Evolutionary conservation across 2,888 invertebrate species (phyloP).

Genomic region (Scelioninae gen. 1): DNA sequence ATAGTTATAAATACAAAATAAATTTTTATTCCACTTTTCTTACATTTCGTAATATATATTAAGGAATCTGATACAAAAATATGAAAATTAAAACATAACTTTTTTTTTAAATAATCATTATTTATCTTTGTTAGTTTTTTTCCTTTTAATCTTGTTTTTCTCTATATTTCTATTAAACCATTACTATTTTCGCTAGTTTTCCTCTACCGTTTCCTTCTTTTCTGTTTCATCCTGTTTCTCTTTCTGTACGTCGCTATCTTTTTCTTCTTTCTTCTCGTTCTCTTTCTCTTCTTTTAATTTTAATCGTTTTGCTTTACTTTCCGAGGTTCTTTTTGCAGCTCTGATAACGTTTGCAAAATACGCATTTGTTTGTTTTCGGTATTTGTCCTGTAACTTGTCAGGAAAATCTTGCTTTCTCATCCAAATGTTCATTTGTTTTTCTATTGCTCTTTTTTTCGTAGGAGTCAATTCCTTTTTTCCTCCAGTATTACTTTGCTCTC

Average conservation of each 20-base stretch:
- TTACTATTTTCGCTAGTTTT: too few relatives aligned
- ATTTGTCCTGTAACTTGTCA: not conserved
- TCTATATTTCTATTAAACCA: too few relatives aligned
- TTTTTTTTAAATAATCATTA: too few relatives aligned
- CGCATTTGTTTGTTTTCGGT: not conserved
- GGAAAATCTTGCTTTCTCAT: not conserved
- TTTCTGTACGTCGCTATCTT: not conserved
- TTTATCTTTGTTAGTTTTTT: too few relatives aligned
- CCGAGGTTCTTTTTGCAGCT: not conserved
- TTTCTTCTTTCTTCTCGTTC: not conserved
- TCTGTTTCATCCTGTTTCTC: too few relatives aligned
- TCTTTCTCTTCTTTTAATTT: not conserved
- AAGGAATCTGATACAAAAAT: too few relatives aligned
- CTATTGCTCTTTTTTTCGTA: not conserved
- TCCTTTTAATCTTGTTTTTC: too few relatives aligned
- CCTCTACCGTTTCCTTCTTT: too few relatives aligned
- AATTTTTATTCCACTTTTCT: too few relatives aligned
- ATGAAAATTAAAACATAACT: too few relatives aligned
- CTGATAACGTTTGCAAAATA: not conserved
- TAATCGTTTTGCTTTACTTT: not conserved
- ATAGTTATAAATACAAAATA: too few relatives aligned
- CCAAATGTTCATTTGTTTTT: not conserved
- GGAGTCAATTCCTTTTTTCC: not conserved
- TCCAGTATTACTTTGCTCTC: constrained; percentile 5
- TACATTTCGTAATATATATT: too few relatives aligned